Conservation (phyloP, 2,888 invertebrate species). For the Drosophila mayaguana region DNA sequence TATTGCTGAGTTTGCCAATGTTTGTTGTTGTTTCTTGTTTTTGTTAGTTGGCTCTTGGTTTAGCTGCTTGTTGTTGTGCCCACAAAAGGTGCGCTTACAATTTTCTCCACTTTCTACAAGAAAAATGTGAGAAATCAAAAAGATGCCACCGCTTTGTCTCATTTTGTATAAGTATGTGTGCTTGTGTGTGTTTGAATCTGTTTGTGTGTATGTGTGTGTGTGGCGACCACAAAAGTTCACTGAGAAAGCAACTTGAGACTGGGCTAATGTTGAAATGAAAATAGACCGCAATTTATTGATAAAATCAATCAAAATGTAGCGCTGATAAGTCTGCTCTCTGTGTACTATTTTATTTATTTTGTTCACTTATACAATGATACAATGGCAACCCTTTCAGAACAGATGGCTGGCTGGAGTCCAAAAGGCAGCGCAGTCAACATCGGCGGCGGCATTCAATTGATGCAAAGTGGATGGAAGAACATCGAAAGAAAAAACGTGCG, state of each 20-base stretch:
- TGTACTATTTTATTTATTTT: constrained; percentile 6
- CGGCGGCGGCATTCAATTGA: constrained; percentile 58
- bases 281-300: constrained; percentile 76
- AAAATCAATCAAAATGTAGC: constrained; percentile 60
- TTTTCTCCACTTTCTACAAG: constrained; percentile 77
- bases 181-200: constrained; percentile 13
- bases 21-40: constrained; percentile 30
- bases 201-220: constrained; percentile 24
- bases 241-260: constrained; percentile 70
- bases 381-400: constrained; percentile 64
- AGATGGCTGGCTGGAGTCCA: constrained; percentile 47
- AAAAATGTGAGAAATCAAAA: constrained; percentile 80
- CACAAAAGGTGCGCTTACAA: constrained; percentile 75
- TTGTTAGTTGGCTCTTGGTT: constrained; percentile 37
- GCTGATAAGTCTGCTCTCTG: constrained; percentile 52
- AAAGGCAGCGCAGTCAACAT: constrained; percentile 34
- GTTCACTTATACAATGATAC: constrained; percentile 57
- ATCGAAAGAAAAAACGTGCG: constrained; percentile 42
- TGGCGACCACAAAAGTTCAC: constrained; percentile 72
- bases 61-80: constrained; percentile 56
- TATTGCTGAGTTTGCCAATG: constrained; percentile 22
- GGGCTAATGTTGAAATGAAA: constrained; percentile 55
- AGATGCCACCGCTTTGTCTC: constrained; percentile 64
- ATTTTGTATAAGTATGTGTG: constrained; percentile 10
- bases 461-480: constrained; percentile 54